Percentiles rank a stretch among this genome's conserved stretches.
Conservation (phyloP, 2,797 vertebrate species). For the Otus scops region DNA sequence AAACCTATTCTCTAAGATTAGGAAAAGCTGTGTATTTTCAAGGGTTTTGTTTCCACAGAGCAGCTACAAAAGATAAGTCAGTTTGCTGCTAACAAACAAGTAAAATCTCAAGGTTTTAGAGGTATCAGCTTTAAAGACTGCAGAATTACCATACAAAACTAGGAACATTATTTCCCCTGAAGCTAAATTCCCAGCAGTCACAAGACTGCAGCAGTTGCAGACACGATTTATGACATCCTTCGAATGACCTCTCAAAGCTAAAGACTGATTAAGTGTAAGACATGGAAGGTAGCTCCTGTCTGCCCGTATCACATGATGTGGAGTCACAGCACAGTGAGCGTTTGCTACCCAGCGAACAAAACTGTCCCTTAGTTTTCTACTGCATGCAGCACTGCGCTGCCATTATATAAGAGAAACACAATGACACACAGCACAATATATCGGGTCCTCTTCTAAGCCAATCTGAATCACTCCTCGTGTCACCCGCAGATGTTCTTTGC, state of each 20-base stretch:
- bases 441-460: fast-evolving
- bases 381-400: background rate
- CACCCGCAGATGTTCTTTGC: background rate
- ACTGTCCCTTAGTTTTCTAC: background rate
- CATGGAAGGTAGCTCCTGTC: conserved; percentile 4
- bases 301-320: background rate
- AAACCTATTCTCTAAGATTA: background rate
- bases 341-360: background rate
- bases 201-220: conserved; percentile 63
- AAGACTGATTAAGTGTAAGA: conserved; percentile 26
- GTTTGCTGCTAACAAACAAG: background rate
- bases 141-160: background rate
- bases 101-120: background rate
- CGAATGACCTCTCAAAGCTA: conserved; percentile 22
- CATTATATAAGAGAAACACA: background rate
- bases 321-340: background rate
- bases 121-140: background rate
- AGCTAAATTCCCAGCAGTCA: conserved; percentile 54
- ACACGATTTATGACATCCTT: conserved; percentile 63
- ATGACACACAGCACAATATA: fast-evolving
- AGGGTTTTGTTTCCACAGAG: background rate
- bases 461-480: fast-evolving
- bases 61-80: background rate
- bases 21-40: background rate
- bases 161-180: background rate